Conservation (phyloP, 2,888 invertebrate genomes). For the Lepidocyrtoides sp. region DNA sequence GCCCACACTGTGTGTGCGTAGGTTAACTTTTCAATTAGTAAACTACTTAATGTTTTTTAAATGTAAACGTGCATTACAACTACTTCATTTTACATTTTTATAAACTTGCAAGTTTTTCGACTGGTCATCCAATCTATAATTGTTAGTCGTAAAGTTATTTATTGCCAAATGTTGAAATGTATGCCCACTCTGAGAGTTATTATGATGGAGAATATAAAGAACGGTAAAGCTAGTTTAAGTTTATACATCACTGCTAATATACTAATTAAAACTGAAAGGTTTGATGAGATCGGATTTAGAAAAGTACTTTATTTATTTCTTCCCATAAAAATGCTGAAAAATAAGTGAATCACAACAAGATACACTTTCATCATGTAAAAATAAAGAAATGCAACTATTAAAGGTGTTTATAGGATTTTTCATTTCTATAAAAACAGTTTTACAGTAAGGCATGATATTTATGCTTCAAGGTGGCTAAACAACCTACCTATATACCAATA, state of each 20-base stretch:
- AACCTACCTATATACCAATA: background rate
- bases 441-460: background rate
- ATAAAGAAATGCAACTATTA: background rate
- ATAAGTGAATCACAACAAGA: background rate
- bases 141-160: background rate
- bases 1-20: background rate
- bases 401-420: too few species aligned
- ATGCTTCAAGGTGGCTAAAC: background rate
- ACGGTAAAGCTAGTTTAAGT: background rate
- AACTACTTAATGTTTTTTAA: slow-evolving; percentile 5
- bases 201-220: background rate
- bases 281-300: background rate
- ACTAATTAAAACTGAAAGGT: background rate
- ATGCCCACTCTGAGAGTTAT: background rate
- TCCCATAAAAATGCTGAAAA: background rate
- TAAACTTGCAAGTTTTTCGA: too few species aligned
- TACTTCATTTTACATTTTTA: background rate
- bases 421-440: background rate
- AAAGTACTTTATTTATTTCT: background rate
- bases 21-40: slow-evolving; percentile 40
- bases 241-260: background rate
- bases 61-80: too few species aligned
- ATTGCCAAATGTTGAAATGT: background rate
- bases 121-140: background rate
- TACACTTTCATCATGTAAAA: background rate